Evolutionary conservation across 2,797 vertebrate genomes (phyloP), one percentile per base, ranked within the genome.

Genomic region (Molossus alvarezi): DNA sequence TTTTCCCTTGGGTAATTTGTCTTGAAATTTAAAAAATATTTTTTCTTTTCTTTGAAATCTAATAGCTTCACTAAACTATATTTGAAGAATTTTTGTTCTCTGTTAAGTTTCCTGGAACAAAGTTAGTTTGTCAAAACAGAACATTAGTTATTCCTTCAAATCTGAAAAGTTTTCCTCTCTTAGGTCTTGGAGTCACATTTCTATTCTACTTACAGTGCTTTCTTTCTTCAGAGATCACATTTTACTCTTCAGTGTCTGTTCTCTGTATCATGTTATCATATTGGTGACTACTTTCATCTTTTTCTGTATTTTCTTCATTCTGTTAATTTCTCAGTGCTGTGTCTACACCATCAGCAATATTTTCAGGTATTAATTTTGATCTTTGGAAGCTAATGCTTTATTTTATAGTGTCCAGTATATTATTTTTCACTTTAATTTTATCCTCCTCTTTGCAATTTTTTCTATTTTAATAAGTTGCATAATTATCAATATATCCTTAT

Each of bases 111-210:
- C 9, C 90, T 84, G 5, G 29, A 67, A 93, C 4, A 81, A 27
- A 20, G 9, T 80, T 48, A 92, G 18, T 3, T 1, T 18, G 55
- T 93, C 8, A 33, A 67, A 62, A 67, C 65, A 91, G 20, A 92
- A 94, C 60, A 75, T 69, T 15, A 95, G 51, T 77, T 72, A 90
- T 45, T 82, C 29, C 71, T 89, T 89, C 14, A 91, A 71, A 67
- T 86, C 27, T 64, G 58, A 65, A 72, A 80, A 23, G 1, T 90
- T 86, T 94, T 94, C 69, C 95, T 96, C 48, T 95, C 33, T 83
- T 81, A 86, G 11, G 57, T 89, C 21, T 88, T 93, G 0, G 25
- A 77, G 60, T 58, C 77, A 57, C 5, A 17, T 90, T 95, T 96
- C 67, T 79, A 11, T 67, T 75, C 17, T 37, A 73, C n/a, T 29